A percentile compares a stretch with the other conserved stretches of the same genome.
phyloP scores from a whole-genome alignment of 2,797 vertebrate genomes.

The Botia kubotai region DNA sequence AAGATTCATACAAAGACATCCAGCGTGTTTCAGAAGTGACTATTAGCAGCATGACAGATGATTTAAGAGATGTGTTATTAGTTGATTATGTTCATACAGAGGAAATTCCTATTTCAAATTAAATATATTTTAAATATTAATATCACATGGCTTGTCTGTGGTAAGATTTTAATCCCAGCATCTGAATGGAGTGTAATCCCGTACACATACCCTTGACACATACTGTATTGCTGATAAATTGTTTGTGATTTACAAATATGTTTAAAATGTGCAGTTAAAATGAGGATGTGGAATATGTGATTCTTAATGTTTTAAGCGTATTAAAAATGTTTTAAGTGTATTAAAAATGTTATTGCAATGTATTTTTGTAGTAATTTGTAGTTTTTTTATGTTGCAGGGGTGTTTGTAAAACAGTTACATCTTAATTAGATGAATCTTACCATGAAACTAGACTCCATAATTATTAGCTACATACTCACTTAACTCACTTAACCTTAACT shows the following conservation, averaged over 20 bases:
- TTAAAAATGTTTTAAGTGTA: too few relatives aligned
- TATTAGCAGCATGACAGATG: not conserved
- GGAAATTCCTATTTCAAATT: constrained; percentile 12
- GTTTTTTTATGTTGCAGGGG: too few relatives aligned
- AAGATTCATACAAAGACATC: not conserved
- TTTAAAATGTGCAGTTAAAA: constrained; percentile 13
- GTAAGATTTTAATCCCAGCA: not conserved
- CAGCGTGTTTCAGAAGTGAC: constrained; percentile 13
- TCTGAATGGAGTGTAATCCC: not conserved
- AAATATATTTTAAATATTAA: constrained; percentile 23
- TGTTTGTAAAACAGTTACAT: too few relatives aligned
- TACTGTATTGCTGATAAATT: not conserved
- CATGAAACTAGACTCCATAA: too few relatives aligned
- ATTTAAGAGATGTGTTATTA: constrained; percentile 13
- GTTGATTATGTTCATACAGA: not conserved
- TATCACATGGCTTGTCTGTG: constrained; percentile 7
- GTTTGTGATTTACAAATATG: not conserved
- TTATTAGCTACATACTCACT: too few relatives aligned
- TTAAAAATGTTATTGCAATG: too few relatives aligned
- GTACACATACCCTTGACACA: not conserved
- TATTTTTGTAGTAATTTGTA: too few relatives aligned
- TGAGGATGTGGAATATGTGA: too few relatives aligned
- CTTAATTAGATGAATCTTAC: too few relatives aligned
- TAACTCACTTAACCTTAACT: too few relatives aligned
- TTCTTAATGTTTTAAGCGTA: too few relatives aligned